phyloP scores from a whole-genome alignment of 2,113 vertebrate species.

The Tyrannus savana region DNA sequence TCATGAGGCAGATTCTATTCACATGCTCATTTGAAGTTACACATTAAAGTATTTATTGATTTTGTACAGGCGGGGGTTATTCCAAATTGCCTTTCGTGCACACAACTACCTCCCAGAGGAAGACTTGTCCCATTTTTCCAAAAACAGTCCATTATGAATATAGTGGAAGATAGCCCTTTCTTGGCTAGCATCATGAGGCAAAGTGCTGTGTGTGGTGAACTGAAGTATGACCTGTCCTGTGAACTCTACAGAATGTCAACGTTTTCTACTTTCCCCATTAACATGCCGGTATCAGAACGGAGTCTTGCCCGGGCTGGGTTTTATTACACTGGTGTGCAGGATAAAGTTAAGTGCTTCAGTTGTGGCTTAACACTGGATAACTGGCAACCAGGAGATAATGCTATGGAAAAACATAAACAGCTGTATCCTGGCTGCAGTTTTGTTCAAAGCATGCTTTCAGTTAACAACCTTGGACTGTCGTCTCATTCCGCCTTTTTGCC shows the following conservation, averaged over 20 bases:
- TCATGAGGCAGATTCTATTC: not conserved
- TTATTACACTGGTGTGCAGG: conserved; percentile 90
- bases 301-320: conserved; percentile 94
- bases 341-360: conserved; percentile 91
- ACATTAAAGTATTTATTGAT: conserved; percentile 18
- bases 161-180: conserved; percentile 81
- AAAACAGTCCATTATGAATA: conserved; percentile 79
- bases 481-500: conserved; percentile 82
- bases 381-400: conserved; percentile 91
- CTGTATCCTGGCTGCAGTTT: conserved; percentile 89
- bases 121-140: conserved; percentile 80
- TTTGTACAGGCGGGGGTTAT: conserved; percentile 6
- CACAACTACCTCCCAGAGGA: conserved; percentile 88
- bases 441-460: conserved; percentile 81
- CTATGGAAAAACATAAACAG: conserved; percentile 88
- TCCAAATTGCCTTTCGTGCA: conserved; percentile 64
- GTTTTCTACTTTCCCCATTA: conserved; percentile 83
- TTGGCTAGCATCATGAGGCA: conserved; percentile 81
- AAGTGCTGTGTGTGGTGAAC: conserved; percentile 71
- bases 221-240: conserved; percentile 91
- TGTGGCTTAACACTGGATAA: conserved; percentile 89
- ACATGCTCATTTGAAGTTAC: not conserved
- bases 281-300: conserved; percentile 81
- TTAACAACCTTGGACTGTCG: conserved; percentile 76
- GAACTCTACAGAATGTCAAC: conserved; percentile 95